Conservation (phyloP, 2,888 invertebrate species). For the Thyatira batis region DNA sequence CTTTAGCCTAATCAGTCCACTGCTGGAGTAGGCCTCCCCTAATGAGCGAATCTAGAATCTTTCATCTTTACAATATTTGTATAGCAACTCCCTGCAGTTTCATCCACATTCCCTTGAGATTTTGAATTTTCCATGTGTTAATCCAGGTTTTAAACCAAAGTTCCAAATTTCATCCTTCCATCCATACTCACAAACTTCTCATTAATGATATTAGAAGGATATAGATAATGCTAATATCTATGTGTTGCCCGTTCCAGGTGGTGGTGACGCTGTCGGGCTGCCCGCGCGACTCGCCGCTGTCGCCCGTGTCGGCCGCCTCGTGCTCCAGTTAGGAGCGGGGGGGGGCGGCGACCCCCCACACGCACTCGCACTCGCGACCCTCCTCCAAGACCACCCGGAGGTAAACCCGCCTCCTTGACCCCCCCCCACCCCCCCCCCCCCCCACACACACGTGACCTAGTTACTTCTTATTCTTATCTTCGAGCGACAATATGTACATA, state of each 20-base stretch:
- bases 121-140: no score
- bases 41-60: no score
- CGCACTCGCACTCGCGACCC: conserved; percentile 75
- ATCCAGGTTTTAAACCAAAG: no score
- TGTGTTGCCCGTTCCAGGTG: conserved; percentile 55
- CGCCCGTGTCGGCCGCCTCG: conserved; percentile 94
- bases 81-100: no score
- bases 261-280: conserved; percentile 95
- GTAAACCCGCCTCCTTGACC: conserved; percentile 73
- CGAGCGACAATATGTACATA: conserved; percentile 83
- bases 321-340: conserved; percentile 93
- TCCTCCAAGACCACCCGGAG: conserved; percentile 80
- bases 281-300: conserved; percentile 92
- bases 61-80: no score
- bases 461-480: conserved; percentile 76
- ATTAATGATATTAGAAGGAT: no score
- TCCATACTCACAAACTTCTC: no score
- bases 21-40: no score
- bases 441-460: conserved; percentile 56
- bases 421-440: conserved; percentile 78
- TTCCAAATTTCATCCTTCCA: no score
- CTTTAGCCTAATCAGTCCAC: no score
- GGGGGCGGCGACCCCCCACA: conserved; percentile 81
- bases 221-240: no score
- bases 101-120: no score